Evolutionary conservation across 2,797 vertebrate species (phyloP), one percentile per base, ranked within the genome.

Genomic region (Diceros bicornis): DNA sequence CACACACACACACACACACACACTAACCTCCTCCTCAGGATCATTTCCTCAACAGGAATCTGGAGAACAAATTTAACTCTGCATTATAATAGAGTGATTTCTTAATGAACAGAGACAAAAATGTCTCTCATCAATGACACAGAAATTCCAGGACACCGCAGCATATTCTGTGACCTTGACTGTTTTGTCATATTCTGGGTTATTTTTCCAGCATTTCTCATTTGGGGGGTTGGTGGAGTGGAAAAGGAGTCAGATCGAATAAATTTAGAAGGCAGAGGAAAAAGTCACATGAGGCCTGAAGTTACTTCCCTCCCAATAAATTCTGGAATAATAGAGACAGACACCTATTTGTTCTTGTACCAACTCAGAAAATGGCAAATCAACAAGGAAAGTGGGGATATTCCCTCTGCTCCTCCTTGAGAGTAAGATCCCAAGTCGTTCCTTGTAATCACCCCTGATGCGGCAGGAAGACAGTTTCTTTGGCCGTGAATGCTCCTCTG

Each of bases 271-370:
- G 23, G 57, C n/a, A 34, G 18, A 32, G 29, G 29, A 3, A 62
- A 86, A 85, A 52, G n/a, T 79, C 71, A 68, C 77, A 16, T 50
- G 62, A 82, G 8, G 18, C 27, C 64, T 68, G 23, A 69, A 71
- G 88, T 96, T 94, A 59, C 61, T 83, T 91, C 96, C 27, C 41
- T 27, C 4, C n/a, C 89, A 94, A 96, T 82, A 72, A 96, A 44
- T 50, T 68, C 91, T 78, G 34, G 50, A 97, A 84, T 29, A 91
- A 89, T 62, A 95, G 52, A 62, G 25, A 90, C 16, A 50, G 97
- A 59, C 85, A 77, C 64, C 3, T 7, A 85, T 94, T 97, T 97
- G 61, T 91, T 59, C 86, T 97, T 92, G 5, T 62, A 83, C 27
- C 25, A 44, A 86, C 89, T 94, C 71, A 0, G 34, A 94, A n/a